Conservation (phyloP, 1,140 invertebrate species). For the Steinernema khuongi region DNA sequence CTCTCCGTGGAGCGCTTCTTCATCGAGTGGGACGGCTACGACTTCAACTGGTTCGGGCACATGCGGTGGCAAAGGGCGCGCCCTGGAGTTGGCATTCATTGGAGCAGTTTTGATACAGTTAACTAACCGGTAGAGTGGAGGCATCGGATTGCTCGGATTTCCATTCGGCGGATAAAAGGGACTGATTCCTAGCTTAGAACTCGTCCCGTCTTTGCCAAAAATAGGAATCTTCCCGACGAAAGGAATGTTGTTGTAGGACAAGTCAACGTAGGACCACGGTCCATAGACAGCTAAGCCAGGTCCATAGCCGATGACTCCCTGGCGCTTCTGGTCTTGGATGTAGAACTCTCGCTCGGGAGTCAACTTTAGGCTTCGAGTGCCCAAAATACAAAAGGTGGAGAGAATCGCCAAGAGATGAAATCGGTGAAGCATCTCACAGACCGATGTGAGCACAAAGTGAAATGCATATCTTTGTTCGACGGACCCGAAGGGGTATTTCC, state of each 20-base stretch:
- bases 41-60: constrained; percentile 44
- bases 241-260: constrained; percentile 42
- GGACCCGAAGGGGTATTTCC: not conserved
- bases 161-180: constrained; percentile 39
- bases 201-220: constrained; percentile 41
- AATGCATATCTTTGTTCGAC: not conserved
- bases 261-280: constrained; percentile 40
- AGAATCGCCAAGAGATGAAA: not conserved
- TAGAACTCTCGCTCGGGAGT: not conserved
- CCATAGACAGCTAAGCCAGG: constrained; percentile 40
- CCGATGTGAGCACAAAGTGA: not conserved
- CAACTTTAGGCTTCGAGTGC: not conserved
- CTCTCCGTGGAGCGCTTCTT: constrained; percentile 43
- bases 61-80: constrained; percentile 39
- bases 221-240: constrained; percentile 44
- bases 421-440: not conserved
- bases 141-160: constrained; percentile 40
- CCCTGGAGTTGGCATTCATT: constrained; percentile 21
- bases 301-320: constrained; percentile 35
- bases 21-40: constrained; percentile 42
- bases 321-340: not conserved
- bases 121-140: constrained; percentile 35
- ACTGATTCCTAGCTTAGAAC: constrained; percentile 29
- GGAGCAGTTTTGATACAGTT: not conserved
- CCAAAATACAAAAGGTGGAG: not conserved